Percentiles rank a stretch among this genome's conserved stretches.
These are phyloP conservation scores for Mellilla xanthometata DNA, from an alignment of 2,888 invertebrate genomes.

Conservation along the genomic window DNA sequence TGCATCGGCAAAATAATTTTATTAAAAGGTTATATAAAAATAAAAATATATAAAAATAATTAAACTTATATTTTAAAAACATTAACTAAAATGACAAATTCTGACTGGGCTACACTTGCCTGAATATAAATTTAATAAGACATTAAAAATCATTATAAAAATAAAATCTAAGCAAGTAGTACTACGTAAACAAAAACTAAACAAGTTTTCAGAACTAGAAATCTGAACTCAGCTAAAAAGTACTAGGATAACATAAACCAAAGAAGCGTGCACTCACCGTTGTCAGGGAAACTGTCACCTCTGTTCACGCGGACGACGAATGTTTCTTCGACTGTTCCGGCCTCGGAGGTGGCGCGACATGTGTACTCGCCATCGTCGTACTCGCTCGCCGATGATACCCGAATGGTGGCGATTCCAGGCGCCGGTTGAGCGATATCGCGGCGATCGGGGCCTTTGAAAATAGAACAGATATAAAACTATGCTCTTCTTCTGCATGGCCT, in stretches of 20 bases:
- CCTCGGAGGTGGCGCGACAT: constrained; percentile 86
- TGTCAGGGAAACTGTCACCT: constrained; percentile 51
- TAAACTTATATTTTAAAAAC: no score
- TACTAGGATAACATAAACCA: constrained; percentile 17
- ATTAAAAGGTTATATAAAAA: no score
- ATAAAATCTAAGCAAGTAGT: no score
- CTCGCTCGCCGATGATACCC: constrained; percentile 45
- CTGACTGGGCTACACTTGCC: no score
- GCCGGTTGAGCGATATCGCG: constrained; percentile 49
- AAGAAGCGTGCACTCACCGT: constrained; percentile 32
- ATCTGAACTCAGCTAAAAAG: background rate
- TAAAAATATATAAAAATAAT: no score
- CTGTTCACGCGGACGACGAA: constrained; percentile 83
- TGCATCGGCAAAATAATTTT: no score
- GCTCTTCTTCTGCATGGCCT: no score
- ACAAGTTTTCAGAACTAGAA: background rate
- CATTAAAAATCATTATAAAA: no score
- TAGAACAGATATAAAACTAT: no score
- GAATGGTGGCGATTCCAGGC: constrained; percentile 60
- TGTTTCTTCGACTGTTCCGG: constrained; percentile 84
- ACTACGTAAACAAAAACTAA: no score
- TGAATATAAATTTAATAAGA: no score
- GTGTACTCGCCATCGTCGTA: constrained; percentile 88
- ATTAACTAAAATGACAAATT: no score
- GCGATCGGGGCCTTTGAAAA: constrained; percentile 30